Percentiles rank a stretch among this genome's conserved stretches.
Evolutionary conservation across 2,113 vertebrate species (phyloP).

Genomic region (Smithornis capensis): DNA sequence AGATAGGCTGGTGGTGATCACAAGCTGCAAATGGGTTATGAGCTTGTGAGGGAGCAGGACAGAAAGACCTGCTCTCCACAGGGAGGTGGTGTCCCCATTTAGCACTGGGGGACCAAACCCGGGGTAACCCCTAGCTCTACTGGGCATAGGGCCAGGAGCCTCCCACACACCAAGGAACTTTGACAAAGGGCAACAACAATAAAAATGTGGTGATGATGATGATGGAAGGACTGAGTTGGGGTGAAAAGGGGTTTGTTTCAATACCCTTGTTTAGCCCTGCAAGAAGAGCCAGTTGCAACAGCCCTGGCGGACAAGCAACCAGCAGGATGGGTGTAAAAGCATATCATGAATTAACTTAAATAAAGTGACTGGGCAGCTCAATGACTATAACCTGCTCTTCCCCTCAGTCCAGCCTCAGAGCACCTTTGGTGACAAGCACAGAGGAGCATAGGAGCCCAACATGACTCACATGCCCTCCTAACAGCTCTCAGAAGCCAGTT

Average conservation of each 20-base stretch:
- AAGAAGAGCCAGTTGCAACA: not conserved
- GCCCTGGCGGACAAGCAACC: not conserved
- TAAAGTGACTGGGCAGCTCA: not conserved
- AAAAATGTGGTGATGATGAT: fast-evolving
- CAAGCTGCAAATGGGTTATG: fast-evolving
- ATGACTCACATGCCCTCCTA: fast-evolving
- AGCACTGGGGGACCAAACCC: not conserved
- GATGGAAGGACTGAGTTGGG: not conserved
- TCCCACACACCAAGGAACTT: not conserved
- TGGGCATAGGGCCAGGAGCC: fast-evolving
- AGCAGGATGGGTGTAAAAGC: not conserved
- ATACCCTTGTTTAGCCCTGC: fast-evolving
- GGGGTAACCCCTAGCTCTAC: not conserved
- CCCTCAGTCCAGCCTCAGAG: not conserved
- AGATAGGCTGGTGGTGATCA: not conserved
- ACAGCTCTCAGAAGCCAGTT: not conserved
- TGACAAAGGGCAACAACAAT: not conserved
- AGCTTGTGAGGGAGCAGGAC: not conserved
- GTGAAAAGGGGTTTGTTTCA: not conserved
- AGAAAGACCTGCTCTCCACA: not conserved
- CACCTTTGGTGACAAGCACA: not conserved
- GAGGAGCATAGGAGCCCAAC: not conserved
- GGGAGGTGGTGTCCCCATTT: not conserved
- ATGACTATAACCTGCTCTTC: not conserved
- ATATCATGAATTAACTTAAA: not conserved